Evolutionary conservation across 2,888 invertebrate genomes (phyloP), one percentile per base, ranked within the genome.

Genomic region (Pandemis heparana): DNA sequence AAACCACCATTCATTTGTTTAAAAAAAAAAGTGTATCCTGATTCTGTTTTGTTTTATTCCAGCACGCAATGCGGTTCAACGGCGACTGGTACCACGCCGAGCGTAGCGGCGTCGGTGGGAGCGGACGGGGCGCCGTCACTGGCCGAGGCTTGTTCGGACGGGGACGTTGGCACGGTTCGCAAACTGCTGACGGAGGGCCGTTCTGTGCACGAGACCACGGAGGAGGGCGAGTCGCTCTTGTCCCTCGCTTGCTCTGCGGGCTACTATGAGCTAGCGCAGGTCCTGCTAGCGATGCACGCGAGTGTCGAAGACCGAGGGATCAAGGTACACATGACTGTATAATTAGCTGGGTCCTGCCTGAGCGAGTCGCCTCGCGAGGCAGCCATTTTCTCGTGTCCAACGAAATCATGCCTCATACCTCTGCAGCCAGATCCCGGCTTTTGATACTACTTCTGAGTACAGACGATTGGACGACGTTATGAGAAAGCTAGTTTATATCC

Each of bases 161-260:
- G 99, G 79, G 98, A 99, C 95, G 98, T 99, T 73, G 97, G 97
- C 80, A 98, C 98, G 23, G 98, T 99, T 71, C 96, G 97, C 82
- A 98, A 98, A 90, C 95, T 99, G 77, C 96, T 99, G 76, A 98
- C 98, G 66, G 99, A 99, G 92, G 99, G 99, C 67, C 96, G 98
- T 75, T 98, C 97, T 85, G 98, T 99, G 76, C 98, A 98, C 95
- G 99, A 99, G 95, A 98, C 99, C 78, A 98, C 98, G 75, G 99
- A 99, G 92, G 99, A 99, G 92, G 99, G 99, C 79, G 99, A 99
- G 93, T 98, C 98, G 85, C 95, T 99, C 77, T 95, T 99, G 77
- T 99, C 99, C 71, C 96, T 99, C 83, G 99, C 99, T 76, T 99
- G 99, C 92, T 98, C 99, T 77, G 99, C 99, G 77, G 99, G 99